These are phyloP conservation scores for Ctenopoma multispine DNA, from an alignment of 2,797 vertebrate species.

Conservation along the genomic window DNA sequence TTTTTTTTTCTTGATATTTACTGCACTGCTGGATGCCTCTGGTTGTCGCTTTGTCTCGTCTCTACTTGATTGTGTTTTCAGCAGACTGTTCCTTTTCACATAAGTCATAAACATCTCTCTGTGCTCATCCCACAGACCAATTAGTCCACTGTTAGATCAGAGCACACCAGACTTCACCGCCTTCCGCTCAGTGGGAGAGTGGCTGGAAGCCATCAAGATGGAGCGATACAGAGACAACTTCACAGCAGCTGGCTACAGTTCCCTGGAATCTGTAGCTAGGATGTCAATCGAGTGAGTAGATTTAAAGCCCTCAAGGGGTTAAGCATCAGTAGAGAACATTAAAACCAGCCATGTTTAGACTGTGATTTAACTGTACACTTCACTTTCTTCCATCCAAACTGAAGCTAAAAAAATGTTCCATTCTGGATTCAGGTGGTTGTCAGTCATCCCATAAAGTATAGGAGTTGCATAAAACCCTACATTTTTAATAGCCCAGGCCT, in stretches of 20 bases:
- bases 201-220: conserved; percentile 99
- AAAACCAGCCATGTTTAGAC: conserved; percentile 8
- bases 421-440: background rate
- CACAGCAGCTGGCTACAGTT: conserved; percentile 97
- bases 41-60: conserved; percentile 49
- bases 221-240: conserved; percentile 99
- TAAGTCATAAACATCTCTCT: conserved; percentile 61
- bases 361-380: conserved; percentile 15
- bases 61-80: conserved; percentile 61
- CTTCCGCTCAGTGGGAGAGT: conserved; percentile 97
- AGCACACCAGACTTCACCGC: conserved; percentile 96
- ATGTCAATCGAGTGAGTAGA: conserved; percentile 98
- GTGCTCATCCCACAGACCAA: conserved; percentile 87
- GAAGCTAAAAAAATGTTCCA: background rate
- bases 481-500: background rate
- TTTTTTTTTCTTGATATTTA: conserved; percentile 42
- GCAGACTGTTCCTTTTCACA: conserved; percentile 50
- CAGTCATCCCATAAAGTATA: background rate
- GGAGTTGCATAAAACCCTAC: background rate
- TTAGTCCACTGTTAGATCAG: conserved; percentile 98
- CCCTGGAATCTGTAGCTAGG: conserved; percentile 96
- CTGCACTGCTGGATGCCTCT: conserved; percentile 54
- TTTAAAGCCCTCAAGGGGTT: conserved; percentile 17
- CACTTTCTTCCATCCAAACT: background rate
- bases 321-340: conserved; percentile 32